Percentiles rank a stretch among this genome's conserved stretches.
Evolutionary conservation across 2,797 vertebrate species (phyloP).

Genomic region (Glossophaga mutica): DNA sequence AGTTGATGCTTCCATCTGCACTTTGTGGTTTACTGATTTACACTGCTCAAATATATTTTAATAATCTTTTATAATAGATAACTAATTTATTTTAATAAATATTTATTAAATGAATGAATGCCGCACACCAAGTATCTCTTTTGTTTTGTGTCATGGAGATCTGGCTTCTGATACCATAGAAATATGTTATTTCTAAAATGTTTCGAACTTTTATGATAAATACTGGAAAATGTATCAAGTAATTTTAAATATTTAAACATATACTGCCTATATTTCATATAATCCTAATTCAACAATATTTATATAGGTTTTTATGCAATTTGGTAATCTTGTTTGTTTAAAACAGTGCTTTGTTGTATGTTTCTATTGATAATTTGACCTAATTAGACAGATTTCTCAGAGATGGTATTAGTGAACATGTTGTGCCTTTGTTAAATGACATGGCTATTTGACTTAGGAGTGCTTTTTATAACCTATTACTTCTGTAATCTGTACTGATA

Average conservation of each 20-base stretch:
- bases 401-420: neutral
- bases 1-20: neutral
- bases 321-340: neutral
- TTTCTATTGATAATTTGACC: neutral
- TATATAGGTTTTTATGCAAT: neutral
- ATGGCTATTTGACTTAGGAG: neutral
- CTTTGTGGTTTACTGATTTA: neutral
- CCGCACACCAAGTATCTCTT: neutral
- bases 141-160: neutral
- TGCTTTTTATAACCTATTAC: neutral
- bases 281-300: neutral
- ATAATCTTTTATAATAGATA: neutral
- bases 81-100: constrained; percentile 5
- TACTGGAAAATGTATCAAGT: neutral
- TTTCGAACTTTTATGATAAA: neutral
- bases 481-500: neutral
- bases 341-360: neutral
- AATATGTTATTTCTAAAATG: constrained; percentile 23
- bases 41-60: neutral
- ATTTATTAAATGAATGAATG: neutral
- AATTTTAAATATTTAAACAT: neutral
- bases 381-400: neutral
- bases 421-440: neutral
- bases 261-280: neutral
- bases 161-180: neutral